Percentiles rank a stretch among this genome's conserved stretches.
Evolutionary conservation across 2,888 invertebrate species (phyloP).

Genomic region (Taenaris catops): DNA sequence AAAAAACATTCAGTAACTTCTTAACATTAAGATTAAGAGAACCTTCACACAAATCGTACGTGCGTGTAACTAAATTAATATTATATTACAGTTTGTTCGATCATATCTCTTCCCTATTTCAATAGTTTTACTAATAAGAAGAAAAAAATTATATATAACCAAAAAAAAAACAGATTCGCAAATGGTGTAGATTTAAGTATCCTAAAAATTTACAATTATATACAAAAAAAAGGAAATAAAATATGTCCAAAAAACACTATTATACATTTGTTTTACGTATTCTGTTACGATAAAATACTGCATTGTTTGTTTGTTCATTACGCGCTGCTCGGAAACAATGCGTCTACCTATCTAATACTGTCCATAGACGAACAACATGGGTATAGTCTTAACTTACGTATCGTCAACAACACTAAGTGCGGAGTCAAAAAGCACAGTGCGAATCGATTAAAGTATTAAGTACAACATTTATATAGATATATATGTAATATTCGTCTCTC

Average conservation of each 20-base stretch:
- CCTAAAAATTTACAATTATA: slow-evolving; percentile 73
- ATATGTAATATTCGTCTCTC: slow-evolving; percentile 7
- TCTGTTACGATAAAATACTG: slow-evolving; percentile 62
- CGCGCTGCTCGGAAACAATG: slow-evolving; percentile 28
- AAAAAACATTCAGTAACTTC: slow-evolving; percentile 21
- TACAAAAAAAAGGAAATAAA: slow-evolving; percentile 59
- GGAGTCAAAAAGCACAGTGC: slow-evolving; percentile 61
- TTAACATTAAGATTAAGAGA: slow-evolving; percentile 19
- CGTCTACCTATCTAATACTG: slow-evolving; percentile 48
- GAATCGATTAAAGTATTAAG: slow-evolving; percentile 42
- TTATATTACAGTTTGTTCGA: slow-evolving; percentile 25
- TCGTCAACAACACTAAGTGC: slow-evolving; percentile 40
- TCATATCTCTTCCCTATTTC: slow-evolving; percentile 14
- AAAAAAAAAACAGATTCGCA: slow-evolving; percentile 51
- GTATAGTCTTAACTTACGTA: slow-evolving; percentile 40
- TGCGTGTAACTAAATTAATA: slow-evolving; percentile 14
- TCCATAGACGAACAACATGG: slow-evolving; percentile 46
- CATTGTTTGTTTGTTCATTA: slow-evolving; percentile 48
- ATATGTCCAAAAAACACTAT: slow-evolving; percentile 64
- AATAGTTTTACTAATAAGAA: slow-evolving; percentile 20
- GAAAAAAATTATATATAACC: slow-evolving; percentile 25
- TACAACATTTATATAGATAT: slow-evolving; percentile 35
- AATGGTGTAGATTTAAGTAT: slow-evolving; percentile 48
- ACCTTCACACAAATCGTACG: slow-evolving; percentile 20
- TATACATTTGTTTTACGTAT: slow-evolving; percentile 48